Evolutionary conservation across 1,140 invertebrate species (phyloP), one percentile per base, ranked within the genome.

Genomic region (Pantala flavescens): DNA sequence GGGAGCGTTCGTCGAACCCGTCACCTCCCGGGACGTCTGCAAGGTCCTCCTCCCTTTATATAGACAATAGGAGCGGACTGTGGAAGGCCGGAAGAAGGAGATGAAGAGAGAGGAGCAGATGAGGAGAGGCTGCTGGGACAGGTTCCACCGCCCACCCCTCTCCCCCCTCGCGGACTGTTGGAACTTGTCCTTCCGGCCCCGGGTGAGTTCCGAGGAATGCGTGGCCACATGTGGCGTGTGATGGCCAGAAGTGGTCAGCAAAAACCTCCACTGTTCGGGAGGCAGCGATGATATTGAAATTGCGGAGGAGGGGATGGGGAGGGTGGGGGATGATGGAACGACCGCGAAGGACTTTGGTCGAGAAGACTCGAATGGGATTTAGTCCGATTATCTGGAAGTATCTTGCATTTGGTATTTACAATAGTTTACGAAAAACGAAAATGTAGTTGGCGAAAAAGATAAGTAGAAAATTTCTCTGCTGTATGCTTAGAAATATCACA

Each of bases 171-270:
- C 14, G 12, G 49, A 63, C 3, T 63, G 49, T 63, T 63, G 12
- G 14, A 63, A 63, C 49, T 63, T 63, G 49, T 63, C 49, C 49
- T 63, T 63, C 49, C 49, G 49, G 49, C 49, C 49, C 49, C 49
- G 49, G 49, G 49, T 63, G 49, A 63, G 49, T 63, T 63, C 49
- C 49, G 12, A 16, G 16, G 49, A 16, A 63, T 63, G 49, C 12
- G 49, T 3, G n/a, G 3, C 14, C 49, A 21, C 49, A 63, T 63
- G 49, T 63, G 49, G 49, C 49, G n/a, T 63, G 49, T 63, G 12
- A 21, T 63, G n/a, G 49, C 28, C 28, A 36, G 28, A 36, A 36
- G 28, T 36, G 28, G 28, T 36, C 28, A 36, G 28, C 28, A 36
- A 36, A 36, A 36, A 36, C 28, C 28, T 36, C 28, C 28, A 36